phyloP scores from a whole-genome alignment of 1,140 invertebrate species.

The Asobara japonica region DNA sequence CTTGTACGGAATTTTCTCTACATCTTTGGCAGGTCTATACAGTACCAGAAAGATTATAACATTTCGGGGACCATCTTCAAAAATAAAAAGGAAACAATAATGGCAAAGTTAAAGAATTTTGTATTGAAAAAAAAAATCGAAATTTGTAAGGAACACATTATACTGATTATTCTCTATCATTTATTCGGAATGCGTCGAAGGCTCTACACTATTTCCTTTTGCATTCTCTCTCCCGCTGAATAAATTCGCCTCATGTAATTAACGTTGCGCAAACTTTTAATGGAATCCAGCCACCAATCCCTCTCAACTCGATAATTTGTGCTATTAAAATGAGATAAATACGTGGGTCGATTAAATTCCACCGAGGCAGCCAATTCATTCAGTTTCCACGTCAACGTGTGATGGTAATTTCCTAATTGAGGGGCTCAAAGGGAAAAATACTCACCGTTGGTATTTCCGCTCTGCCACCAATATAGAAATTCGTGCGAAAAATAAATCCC shows the following conservation, averaged over 20 bases:
- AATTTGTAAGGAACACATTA: too few species aligned
- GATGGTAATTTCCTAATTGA: neutral
- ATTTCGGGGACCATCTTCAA: too few species aligned
- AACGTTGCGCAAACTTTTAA: neutral
- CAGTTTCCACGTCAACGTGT: neutral
- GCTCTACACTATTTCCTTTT: neutral
- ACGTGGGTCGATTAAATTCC: conserved; percentile 11
- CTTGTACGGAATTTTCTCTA: neutral
- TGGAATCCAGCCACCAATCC: neutral
- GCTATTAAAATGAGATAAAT: conserved; percentile 10
- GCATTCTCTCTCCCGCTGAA: neutral
- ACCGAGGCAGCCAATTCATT: neutral
- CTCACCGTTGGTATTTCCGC: neutral
- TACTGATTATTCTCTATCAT: too few species aligned
- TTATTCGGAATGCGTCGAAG: too few species aligned
- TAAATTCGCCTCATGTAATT: neutral
- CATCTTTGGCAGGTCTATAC: neutral
- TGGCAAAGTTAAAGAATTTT: too few species aligned
- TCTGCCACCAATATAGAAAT: neutral
- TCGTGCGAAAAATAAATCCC: too few species aligned
- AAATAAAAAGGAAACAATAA: too few species aligned
- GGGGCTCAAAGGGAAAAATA: neutral
- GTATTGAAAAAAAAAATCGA: too few species aligned
- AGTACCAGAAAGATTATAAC: too few species aligned
- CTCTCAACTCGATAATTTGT: neutral